Base-by-base conservation (phyloP, 1,140 invertebrate genomes). In the Planococcus citri region DNA sequence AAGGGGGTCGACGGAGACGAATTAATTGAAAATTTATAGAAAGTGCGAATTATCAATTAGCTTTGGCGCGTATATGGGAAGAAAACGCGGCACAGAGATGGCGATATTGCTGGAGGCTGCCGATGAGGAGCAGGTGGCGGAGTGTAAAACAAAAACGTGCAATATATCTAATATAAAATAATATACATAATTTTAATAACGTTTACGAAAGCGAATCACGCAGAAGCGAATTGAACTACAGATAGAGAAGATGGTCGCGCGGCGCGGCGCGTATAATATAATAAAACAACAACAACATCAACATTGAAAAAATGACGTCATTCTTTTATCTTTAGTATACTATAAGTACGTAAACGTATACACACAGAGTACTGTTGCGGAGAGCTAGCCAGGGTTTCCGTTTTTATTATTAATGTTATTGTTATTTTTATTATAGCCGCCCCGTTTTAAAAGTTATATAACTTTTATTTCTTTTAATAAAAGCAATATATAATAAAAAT, bases 381-480 rank as follows among this genome's bases (percentile, higher is more conserved):
- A 25, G 25, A 24, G 21, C 25, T 4, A 64, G 20, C 60, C 25
- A 25, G 60, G 60, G 60, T 64, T 64, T 64, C 60, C 60, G 60
- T 64, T 64, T 64, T 64, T 64, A 64, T 64, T 64, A 64, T 64
- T 64, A 64, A 64, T 64, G 60, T 64, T 64, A 64, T 64, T 64
- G 60, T 64, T 64, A 64, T 64, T 64, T 64, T 64, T 64, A 64
- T 64, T 64, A 64, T 64, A 64, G 60, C 60, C 60, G 60, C 25
- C 25, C 60, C 60, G 60, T 64, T 64, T 64, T 64, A 64, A 64
- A 64, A 64, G 60, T 64, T 64, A 64, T 64, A 64, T 64, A 64
- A 64, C 60, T 64, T 64, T 64, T 64, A 64, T 64, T 64, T 64
- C 60, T 64, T 64, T 64, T 64, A 64, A 64, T 64, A 64, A 64